Evolutionary conservation across 2,888 invertebrate species (phyloP).

Genomic region (Rotaria sp.): DNA sequence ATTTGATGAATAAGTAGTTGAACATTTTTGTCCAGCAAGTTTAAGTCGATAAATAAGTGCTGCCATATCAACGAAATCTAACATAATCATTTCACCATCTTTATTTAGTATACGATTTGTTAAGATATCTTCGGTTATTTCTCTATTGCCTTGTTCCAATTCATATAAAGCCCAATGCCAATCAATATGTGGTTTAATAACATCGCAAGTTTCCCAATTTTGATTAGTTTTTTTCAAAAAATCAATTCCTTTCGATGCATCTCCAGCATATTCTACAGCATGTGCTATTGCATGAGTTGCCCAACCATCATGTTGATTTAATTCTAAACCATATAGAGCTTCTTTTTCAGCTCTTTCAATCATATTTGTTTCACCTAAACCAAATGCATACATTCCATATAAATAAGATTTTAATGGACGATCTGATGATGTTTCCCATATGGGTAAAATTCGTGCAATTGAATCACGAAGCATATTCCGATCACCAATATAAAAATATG

Average conservation of each 20-base stretch:
- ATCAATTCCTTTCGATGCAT: slow-evolving; percentile 53
- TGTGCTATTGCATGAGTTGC: slow-evolving; percentile 58
- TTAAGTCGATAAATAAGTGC: slow-evolving; percentile 42
- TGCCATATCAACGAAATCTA: slow-evolving; percentile 41
- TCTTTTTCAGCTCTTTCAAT: slow-evolving; percentile 53
- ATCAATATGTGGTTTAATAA: slow-evolving; percentile 58
- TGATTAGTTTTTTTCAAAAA: slow-evolving; percentile 55
- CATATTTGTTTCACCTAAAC: slow-evolving; percentile 57
- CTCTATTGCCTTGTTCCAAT: slow-evolving; percentile 55
- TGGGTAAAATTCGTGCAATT: slow-evolving; percentile 54
- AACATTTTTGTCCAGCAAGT: slow-evolving; percentile 41
- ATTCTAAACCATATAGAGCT: slow-evolving; percentile 53
- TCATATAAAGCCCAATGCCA: slow-evolving; percentile 59
- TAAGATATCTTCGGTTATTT: slow-evolving; percentile 53
- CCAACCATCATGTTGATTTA: slow-evolving; percentile 58
- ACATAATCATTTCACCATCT: neutral
- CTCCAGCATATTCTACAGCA: slow-evolving; percentile 57
- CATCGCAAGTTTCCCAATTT: slow-evolving; percentile 57
- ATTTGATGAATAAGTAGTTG: neutral
- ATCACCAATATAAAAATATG: slow-evolving; percentile 57
- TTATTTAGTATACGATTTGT: slow-evolving; percentile 52
- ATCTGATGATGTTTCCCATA: slow-evolving; percentile 51
- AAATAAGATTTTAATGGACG: slow-evolving; percentile 57
- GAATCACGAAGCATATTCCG: slow-evolving; percentile 56
- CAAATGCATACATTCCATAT: slow-evolving; percentile 59